phyloP scores from a whole-genome alignment of 2,888 invertebrate species.

The Micropterix aruncella region DNA sequence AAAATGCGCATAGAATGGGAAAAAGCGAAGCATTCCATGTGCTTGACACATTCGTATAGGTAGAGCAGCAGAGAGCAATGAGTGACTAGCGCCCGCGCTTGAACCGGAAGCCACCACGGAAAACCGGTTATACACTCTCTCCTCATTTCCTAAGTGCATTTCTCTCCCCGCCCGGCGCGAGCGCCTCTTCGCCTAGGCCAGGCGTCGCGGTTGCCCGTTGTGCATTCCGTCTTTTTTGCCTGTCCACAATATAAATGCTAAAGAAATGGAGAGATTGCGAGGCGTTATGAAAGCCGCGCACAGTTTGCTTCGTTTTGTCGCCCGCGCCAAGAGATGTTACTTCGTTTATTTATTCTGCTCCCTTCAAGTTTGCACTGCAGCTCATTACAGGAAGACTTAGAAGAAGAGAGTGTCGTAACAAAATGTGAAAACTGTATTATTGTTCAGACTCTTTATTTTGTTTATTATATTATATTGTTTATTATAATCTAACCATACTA shows the following conservation, averaged over 20 bases:
- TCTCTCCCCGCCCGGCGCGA: constrained; percentile 6
- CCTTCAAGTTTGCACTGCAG: no score
- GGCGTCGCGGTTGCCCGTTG: constrained; percentile 7
- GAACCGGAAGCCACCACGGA: background rate
- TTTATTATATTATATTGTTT: no score
- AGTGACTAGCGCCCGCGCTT: no score
- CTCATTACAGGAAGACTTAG: no score
- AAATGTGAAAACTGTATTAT: no score
- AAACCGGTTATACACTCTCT: constrained; percentile 10
- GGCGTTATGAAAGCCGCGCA: constrained; percentile 4
- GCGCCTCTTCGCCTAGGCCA: constrained; percentile 4
- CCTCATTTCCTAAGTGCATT: constrained; percentile 12
- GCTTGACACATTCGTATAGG: no score
- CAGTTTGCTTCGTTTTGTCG: background rate
- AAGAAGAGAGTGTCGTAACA: no score
- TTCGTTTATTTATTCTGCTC: background rate
- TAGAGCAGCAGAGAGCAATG: no score
- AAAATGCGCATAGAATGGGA: no score
- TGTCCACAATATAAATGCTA: constrained; percentile 9
- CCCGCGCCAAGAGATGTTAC: background rate
- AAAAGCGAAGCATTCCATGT: no score
- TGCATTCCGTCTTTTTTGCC: background rate
- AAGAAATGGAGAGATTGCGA: constrained; percentile 8
- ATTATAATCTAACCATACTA: no score
- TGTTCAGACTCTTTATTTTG: no score